These are phyloP conservation scores for Phaonia tiefii DNA, from an alignment of 2,888 invertebrate species.

Conservation along the genomic window DNA sequence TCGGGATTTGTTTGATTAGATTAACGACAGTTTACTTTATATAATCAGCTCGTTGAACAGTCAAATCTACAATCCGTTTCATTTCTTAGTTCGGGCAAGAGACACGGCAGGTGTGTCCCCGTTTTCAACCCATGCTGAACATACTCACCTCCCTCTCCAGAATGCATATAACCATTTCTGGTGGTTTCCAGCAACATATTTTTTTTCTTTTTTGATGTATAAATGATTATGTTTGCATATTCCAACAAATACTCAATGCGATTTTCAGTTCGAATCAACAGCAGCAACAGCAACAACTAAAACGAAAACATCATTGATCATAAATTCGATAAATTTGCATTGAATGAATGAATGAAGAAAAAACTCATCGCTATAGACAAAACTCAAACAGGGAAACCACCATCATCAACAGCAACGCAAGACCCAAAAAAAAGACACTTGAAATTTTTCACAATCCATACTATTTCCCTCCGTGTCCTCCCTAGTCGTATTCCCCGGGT, in stretches of 20 bases:
- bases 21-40: too few relatives aligned
- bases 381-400: conserved; percentile 41
- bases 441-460: conserved; percentile 31
- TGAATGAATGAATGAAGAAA: conserved; percentile 59
- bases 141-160: too few relatives aligned
- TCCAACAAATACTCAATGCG: conserved; percentile 36
- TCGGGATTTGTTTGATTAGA: too few relatives aligned
- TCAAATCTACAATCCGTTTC: too few relatives aligned
- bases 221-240: conserved; percentile 44
- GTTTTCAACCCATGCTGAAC: too few relatives aligned
- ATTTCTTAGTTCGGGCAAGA: too few relatives aligned
- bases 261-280: conserved; percentile 34
- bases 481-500: too few relatives aligned
- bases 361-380: conserved; percentile 53
- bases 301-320: conserved; percentile 62
- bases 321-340: conserved; percentile 68
- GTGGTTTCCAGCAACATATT: too few relatives aligned
- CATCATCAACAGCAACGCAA: conserved; percentile 7
- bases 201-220: conserved; percentile 41
- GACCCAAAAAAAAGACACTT: conserved; percentile 41
- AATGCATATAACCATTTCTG: conserved; percentile 41
- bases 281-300: conserved; percentile 28
- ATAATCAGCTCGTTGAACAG: too few relatives aligned
- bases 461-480: too few relatives aligned
- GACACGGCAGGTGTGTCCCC: too few relatives aligned